Conservation (phyloP, 2,888 invertebrate species). For the Agrotis ipsilon region DNA sequence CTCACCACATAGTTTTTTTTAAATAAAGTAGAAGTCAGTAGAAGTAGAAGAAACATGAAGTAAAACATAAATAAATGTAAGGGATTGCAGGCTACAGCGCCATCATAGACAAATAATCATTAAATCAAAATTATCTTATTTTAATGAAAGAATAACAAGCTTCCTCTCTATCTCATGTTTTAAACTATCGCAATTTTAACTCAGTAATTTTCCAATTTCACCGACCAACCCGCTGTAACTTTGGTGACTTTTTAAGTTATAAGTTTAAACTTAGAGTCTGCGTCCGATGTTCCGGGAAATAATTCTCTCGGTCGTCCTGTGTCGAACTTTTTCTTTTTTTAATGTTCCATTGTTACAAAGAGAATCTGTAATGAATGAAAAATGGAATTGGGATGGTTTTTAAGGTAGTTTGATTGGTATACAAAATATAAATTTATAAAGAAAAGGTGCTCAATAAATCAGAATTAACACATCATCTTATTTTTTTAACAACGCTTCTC, state of each 20-base stretch:
- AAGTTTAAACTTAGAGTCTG: slow-evolving; percentile 52
- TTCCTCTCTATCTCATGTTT: background rate
- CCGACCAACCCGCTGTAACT: slow-evolving; percentile 30
- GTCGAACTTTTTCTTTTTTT: slow-evolving; percentile 14
- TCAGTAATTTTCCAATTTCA: slow-evolving; percentile 61
- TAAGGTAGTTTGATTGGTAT: background rate
- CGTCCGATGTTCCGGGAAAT: slow-evolving; percentile 43
- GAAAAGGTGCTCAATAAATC: background rate
- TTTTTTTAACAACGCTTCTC: too few relatives aligned
- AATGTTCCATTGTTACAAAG: slow-evolving; percentile 12
- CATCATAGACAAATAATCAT: too few relatives aligned
- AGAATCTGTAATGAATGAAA: background rate
- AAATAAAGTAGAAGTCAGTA: too few relatives aligned
- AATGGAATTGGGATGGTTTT: background rate
- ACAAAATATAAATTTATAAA: background rate
- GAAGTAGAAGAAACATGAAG: too few relatives aligned
- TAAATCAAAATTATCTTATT: too few relatives aligned
- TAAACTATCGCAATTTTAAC: slow-evolving; percentile 62
- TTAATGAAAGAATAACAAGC: background rate
- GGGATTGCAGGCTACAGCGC: too few relatives aligned
- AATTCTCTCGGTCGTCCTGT: slow-evolving; percentile 30
- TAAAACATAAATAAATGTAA: too few relatives aligned
- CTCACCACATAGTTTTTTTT: too few relatives aligned
- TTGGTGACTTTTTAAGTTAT: slow-evolving; percentile 45
- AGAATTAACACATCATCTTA: too few relatives aligned